A percentile compares a stretch with the other conserved stretches of the same genome.
Conservation (phyloP, 2,888 invertebrate genomes). For the Dinocampus coccinellae region DNA sequence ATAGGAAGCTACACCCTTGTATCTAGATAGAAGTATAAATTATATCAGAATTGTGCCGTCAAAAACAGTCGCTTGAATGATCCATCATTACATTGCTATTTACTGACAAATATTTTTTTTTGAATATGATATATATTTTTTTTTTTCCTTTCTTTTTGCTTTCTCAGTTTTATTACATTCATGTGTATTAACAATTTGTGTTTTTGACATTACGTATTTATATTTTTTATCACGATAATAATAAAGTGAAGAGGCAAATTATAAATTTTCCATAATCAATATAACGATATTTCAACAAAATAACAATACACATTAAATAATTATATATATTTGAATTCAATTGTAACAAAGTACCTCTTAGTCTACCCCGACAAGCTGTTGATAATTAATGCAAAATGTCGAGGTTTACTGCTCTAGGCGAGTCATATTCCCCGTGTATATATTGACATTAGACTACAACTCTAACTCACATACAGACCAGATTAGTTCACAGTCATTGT, state of each 20-base stretch:
- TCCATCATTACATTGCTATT: conserved; percentile 67
- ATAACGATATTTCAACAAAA: background rate
- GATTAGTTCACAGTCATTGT: conserved; percentile 66
- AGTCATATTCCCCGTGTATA: conserved; percentile 23
- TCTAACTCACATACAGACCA: conserved; percentile 45
- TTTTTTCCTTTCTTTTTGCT: conserved; percentile 41
- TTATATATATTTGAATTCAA: background rate
- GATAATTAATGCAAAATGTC: conserved; percentile 4
- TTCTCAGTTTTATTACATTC: too few species aligned
- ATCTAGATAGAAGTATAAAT: conserved; percentile 68
- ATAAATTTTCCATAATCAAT: too few species aligned
- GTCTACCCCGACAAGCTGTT: background rate
- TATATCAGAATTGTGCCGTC: conserved; percentile 66
- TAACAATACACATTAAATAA: background rate
- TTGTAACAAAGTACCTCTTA: background rate
- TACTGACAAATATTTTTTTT: conserved; percentile 53
- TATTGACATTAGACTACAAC: conserved; percentile 26
- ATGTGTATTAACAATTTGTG: too few species aligned
- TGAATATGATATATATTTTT: background rate
- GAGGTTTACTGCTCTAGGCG: conserved; percentile 12
- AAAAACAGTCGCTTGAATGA: conserved; percentile 65
- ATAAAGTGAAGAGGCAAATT: too few species aligned
- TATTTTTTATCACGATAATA: too few species aligned
- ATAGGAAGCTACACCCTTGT: conserved; percentile 59
- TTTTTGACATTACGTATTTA: background rate